Evolutionary conservation across 2,113 vertebrate genomes (phyloP).

Genomic region (Periophthalmus modestus): DNA sequence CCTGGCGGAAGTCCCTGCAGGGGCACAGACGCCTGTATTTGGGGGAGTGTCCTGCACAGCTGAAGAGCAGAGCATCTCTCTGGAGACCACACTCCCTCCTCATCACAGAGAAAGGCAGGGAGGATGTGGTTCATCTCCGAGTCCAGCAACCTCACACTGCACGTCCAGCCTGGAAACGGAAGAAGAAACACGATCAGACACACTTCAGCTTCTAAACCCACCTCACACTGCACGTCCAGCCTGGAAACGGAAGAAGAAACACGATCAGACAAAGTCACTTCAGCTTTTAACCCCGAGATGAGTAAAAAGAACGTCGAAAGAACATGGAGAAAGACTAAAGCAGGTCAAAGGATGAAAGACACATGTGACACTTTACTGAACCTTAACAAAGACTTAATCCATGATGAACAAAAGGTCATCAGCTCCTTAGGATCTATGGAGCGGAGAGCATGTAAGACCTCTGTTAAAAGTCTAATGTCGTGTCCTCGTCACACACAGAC

Average conservation of each 20-base stretch:
- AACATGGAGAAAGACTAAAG: neutral
- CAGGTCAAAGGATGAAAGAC: neutral
- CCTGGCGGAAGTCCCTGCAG: conserved; percentile 88
- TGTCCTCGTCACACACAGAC: no score
- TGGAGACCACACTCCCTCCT: conserved; percentile 91
- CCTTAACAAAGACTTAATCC: no score
- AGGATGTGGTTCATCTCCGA: conserved; percentile 92
- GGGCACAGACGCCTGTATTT: conserved; percentile 92
- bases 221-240: no score
- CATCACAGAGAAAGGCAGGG: conserved; percentile 84
- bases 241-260: no score
- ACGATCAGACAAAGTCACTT: no score
- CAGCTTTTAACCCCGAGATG: no score
- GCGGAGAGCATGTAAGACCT: no score
- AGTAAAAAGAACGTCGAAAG: no score
- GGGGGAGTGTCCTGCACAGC: conserved; percentile 87
- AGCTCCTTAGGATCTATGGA: no score
- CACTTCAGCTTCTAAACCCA: neutral
- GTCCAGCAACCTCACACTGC: conserved; percentile 88
- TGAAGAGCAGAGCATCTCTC: conserved; percentile 92
- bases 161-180: conserved; percentile 84
- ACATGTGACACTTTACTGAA: no score
- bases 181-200: conserved; percentile 1
- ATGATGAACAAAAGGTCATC: no score
- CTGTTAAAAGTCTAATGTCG: no score